Evolutionary conservation across 35 echinoderm and acorn worm genomes (phyloP).

Genomic region (Acanthaster planci): DNA sequence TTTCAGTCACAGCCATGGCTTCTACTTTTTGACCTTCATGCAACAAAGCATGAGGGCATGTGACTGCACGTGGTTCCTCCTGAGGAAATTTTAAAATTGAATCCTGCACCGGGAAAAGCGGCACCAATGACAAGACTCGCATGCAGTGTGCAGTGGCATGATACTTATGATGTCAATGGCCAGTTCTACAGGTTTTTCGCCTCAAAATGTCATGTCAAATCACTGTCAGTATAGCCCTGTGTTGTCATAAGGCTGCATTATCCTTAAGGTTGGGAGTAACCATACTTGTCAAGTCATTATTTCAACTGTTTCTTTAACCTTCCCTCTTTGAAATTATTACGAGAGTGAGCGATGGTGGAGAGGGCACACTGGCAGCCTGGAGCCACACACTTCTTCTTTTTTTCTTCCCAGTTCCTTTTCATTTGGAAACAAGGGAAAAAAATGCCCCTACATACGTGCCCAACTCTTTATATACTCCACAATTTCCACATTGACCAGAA

Average conservation of each 20-base stretch:
- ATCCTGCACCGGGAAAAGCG: too few species aligned
- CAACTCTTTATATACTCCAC: background rate
- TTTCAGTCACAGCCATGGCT: too few species aligned
- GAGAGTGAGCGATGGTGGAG: background rate
- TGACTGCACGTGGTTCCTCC: too few species aligned
- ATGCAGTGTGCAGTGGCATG: too few species aligned
- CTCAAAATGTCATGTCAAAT: background rate
- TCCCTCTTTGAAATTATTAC: background rate
- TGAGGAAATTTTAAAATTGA: too few species aligned
- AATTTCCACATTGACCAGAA: background rate
- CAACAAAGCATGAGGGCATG: too few species aligned
- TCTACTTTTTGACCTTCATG: too few species aligned
- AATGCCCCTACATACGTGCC: background rate
- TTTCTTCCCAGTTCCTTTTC: too few species aligned
- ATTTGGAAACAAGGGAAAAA: background rate
- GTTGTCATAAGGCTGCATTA: conserved; percentile 1
- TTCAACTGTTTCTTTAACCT: conserved; percentile 34
- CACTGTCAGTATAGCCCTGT: background rate
- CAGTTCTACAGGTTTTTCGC: background rate
- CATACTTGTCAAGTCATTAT: conserved; percentile 18
- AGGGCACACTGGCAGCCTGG: background rate
- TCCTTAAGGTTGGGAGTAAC: conserved; percentile 13
- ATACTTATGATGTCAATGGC: too few species aligned
- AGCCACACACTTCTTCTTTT: background rate
- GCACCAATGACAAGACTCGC: too few species aligned